Conservation (phyloP, 2,888 invertebrate species). For the Nudaria mundana region DNA sequence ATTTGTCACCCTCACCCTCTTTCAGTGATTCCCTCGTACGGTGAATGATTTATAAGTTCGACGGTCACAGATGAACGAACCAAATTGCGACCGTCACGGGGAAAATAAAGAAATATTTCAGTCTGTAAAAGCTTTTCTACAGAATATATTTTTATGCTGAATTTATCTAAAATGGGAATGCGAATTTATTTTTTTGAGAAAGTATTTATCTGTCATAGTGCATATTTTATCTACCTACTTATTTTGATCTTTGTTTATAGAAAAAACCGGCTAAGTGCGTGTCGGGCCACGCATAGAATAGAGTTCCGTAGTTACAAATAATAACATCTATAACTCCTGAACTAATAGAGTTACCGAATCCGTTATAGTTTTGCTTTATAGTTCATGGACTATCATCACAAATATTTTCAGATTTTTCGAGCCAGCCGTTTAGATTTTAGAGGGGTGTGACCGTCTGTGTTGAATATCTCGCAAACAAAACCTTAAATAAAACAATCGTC, state of each 20-base stretch:
- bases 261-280: no score
- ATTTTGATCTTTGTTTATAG: no score
- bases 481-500: no score
- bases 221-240: no score
- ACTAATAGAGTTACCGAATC: neutral
- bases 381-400: no score
- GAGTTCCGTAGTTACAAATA: no score
- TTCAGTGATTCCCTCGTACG: slow-evolving; percentile 18
- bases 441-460: no score
- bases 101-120: slow-evolving; percentile 31
- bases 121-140: slow-evolving; percentile 12
- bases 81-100: slow-evolving; percentile 28
- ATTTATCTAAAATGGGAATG: slow-evolving; percentile 26
- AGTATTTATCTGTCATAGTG: neutral
- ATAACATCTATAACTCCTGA: neutral
- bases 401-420: no score
- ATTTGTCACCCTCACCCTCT: neutral
- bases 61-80: slow-evolving; percentile 29
- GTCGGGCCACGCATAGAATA: no score
- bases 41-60: slow-evolving; percentile 43
- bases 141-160: slow-evolving; percentile 21
- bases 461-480: no score
- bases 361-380: neutral
- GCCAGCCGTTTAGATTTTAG: no score
- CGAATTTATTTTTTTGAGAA: slow-evolving; percentile 7